Percentiles rank a stretch among this genome's conserved stretches.
Evolutionary conservation across 1,140 invertebrate genomes (phyloP).

Genomic region (Dreissena polymorpha): DNA sequence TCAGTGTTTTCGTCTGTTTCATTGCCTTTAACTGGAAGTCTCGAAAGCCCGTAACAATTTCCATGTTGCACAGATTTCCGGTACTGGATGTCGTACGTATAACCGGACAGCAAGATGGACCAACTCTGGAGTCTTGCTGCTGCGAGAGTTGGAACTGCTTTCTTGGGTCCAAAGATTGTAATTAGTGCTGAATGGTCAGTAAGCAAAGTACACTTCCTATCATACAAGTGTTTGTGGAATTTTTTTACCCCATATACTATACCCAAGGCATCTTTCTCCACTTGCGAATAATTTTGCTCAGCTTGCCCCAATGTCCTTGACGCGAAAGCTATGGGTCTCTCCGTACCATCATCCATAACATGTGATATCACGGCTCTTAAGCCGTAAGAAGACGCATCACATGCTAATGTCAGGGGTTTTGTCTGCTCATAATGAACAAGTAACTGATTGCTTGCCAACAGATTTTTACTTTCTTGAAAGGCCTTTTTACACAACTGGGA

Average conservation of each 20-base stretch:
- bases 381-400: slow-evolving; percentile 49
- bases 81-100: slow-evolving; percentile 64
- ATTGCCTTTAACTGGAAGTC: slow-evolving; percentile 50
- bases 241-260: slow-evolving; percentile 75
- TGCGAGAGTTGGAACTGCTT: slow-evolving; percentile 70
- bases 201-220: slow-evolving; percentile 61
- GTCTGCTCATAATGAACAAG: slow-evolving; percentile 17
- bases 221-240: slow-evolving; percentile 79
- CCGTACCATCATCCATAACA: slow-evolving; percentile 39
- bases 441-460: not conserved
- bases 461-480: slow-evolving; percentile 1
- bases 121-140: slow-evolving; percentile 68
- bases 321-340: slow-evolving; percentile 26
- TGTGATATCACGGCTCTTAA: slow-evolving; percentile 60
- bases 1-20: too few species aligned
- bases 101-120: slow-evolving; percentile 59
- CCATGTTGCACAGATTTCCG: slow-evolving; percentile 19
- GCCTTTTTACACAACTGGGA: not conserved
- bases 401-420: slow-evolving; percentile 20
- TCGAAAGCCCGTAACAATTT: slow-evolving; percentile 39
- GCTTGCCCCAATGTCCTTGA: slow-evolving; percentile 32
- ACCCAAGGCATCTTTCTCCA: slow-evolving; percentile 79
- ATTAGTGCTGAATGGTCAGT: too few species aligned
- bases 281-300: slow-evolving; percentile 77
- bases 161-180: slow-evolving; percentile 74